Percentiles rank a stretch among this genome's conserved stretches.
Evolutionary conservation across 1,140 invertebrate species (phyloP).

Genomic region (Bombus soroeensis): DNA sequence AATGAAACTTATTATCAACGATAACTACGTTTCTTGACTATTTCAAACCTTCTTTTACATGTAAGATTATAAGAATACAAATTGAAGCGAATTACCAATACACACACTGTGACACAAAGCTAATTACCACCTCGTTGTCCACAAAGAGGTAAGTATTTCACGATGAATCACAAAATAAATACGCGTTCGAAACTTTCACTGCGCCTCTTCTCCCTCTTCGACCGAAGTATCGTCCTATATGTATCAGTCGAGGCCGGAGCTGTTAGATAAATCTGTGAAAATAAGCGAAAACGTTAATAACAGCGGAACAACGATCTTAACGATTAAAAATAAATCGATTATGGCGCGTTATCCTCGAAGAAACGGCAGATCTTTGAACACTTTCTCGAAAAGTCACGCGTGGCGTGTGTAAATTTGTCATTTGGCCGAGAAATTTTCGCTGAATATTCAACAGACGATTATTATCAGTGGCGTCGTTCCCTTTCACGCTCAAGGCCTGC

Average conservation of each 20-base stretch:
- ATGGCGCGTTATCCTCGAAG: neutral
- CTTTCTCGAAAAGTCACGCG: conserved; percentile 9
- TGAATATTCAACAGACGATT: conserved; percentile 30
- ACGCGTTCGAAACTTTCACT: conserved; percentile 28
- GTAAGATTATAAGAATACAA: neutral
- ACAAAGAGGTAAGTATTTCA: conserved; percentile 14
- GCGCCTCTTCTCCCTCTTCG: neutral
- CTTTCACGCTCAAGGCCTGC: conserved; percentile 43
- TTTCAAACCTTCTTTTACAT: neutral
- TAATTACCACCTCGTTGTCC: neutral
- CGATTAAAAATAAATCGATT: neutral
- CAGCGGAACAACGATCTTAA: neutral
- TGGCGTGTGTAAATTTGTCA: neutral
- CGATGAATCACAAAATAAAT: conserved; percentile 10
- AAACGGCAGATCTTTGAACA: neutral
- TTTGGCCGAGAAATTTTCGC: conserved; percentile 7
- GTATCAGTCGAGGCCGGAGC: neutral
- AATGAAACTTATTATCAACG: neutral
- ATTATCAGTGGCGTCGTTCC: conserved; percentile 16
- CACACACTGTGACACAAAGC: no score
- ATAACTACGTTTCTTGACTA: neutral
- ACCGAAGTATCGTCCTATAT: neutral
- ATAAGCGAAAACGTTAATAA: neutral
- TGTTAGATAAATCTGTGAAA: neutral
- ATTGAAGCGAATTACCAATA: neutral